Base-by-base conservation (phyloP, 2,888 invertebrate species). In the Yponomeuta cagnagella region DNA sequence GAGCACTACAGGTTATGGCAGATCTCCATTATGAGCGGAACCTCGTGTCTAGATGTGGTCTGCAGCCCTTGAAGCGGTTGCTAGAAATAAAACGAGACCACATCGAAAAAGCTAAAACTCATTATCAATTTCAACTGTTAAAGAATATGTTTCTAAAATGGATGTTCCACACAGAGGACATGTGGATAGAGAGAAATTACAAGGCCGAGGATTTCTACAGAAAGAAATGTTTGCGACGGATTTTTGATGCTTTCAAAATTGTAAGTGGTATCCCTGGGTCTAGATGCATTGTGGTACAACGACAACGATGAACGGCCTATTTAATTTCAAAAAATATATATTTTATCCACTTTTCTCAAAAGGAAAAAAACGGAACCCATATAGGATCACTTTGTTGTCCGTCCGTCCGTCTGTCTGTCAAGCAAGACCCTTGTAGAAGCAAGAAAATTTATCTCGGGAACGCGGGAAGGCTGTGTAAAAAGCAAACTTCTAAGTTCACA, bases 171-270 rank as follows among this genome's bases (percentile, higher is more conserved):
- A 93, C 93, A 33, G 87, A 89, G 70, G 89, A 88, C 69, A 85
- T 89, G 79, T 89, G 90, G 81, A 88, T 87, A 68, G 88, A 93
- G 73, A 93, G 94, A 78, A 88, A 92, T 77, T 84, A 85, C 74
- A 90, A 88, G 72, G 95, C 96, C 0, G 90, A 94, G 72, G 83
- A 93, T 33, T 92, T 94, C 76, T 89, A 93, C 76, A 82, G 90
- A 12, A 90, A 84, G 72, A 93, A 90, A 66, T 73, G 94, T 15
- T 83, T 94, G 69, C 83, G 82, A 48, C 91, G 82, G 75, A 79
- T 79, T 10, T 89, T 95, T 2, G 71, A 77, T 9, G 79, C 80
- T 8, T 95, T 95, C 88, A 85, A 85, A 76, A 77, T 80, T 80
- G 93, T 94, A 78, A 72, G 74, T 70, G 23, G 37, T 23, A 72